phyloP scores from a whole-genome alignment of 2,888 invertebrate genomes.

The Watsonalla cultraria region DNA sequence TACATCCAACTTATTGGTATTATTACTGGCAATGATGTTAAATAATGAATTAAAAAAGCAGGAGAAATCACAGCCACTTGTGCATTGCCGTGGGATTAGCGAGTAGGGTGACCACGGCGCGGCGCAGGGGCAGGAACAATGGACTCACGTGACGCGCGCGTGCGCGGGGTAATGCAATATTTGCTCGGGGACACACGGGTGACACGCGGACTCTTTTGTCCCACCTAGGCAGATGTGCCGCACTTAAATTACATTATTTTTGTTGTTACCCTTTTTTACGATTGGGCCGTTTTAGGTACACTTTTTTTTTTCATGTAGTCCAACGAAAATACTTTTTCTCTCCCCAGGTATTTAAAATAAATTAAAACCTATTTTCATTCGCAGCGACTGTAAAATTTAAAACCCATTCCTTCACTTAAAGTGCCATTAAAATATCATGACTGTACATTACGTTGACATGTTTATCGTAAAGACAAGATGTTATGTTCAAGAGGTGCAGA shows the following conservation, averaged over 20 bases:
- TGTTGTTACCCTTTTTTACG: background rate
- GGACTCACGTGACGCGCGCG: conserved; percentile 34
- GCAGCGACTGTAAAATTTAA: too few relatives aligned
- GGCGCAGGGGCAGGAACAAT: conserved; percentile 51
- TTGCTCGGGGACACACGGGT: conserved; percentile 73
- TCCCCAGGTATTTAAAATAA: too few relatives aligned
- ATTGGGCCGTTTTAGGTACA: background rate
- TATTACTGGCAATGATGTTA: too few relatives aligned
- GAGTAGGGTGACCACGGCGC: conserved; percentile 51
- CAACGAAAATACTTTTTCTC: background rate
- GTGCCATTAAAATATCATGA: too few relatives aligned
- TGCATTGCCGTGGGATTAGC: conserved; percentile 58
- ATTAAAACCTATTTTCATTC: too few relatives aligned
- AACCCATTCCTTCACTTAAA: too few relatives aligned
- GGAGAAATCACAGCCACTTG: conserved; percentile 52
- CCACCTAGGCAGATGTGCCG: conserved; percentile 55
- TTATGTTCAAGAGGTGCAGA: background rate
- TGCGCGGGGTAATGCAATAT: conserved; percentile 62
- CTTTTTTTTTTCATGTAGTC: background rate
- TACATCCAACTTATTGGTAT: too few relatives aligned
- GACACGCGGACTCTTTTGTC: conserved; percentile 61
- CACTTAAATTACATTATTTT: conserved; percentile 2
- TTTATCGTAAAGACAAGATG: background rate
- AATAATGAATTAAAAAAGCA: conserved; percentile 18
- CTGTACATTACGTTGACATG: too few relatives aligned